Conservation (phyloP, 1,140 invertebrate species). For the Hirudo medicinalis region DNA sequence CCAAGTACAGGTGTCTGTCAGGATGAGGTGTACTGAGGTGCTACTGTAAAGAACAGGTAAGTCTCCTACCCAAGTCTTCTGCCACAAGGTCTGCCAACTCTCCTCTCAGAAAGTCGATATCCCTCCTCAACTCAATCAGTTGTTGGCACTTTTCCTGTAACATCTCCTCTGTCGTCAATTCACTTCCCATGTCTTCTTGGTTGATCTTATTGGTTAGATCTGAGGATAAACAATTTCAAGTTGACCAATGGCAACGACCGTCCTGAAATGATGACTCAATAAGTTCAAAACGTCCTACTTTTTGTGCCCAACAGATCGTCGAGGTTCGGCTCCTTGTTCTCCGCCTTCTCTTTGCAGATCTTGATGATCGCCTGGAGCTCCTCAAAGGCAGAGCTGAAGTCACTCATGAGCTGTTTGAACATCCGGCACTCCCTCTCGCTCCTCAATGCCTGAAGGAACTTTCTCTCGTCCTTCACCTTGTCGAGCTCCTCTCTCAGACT, state of each 20-base stretch:
- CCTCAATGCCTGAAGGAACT: not conserved
- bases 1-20: no score
- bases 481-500: not conserved
- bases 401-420: slow-evolving; percentile 3
- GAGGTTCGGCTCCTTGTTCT: not conserved
- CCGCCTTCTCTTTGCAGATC: slow-evolving; percentile 3
- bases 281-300: no score
- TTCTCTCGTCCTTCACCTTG: not conserved
- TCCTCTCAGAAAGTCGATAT: not conserved
- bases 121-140: not conserved
- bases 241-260: not conserved
- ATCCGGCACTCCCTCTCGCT: not conserved
- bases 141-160: not conserved
- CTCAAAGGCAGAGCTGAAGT: not conserved
- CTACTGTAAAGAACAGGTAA: not conserved
- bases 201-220: not conserved
- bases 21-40: no score
- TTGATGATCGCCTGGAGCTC: slow-evolving; percentile 2
- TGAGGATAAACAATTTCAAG: not conserved
- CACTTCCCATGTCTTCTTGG: no score
- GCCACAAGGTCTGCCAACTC: not conserved
- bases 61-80: slow-evolving; percentile 1
- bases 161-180: not conserved
- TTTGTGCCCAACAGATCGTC: not conserved
- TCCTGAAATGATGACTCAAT: not conserved